Evolutionary conservation across 2,797 vertebrate species (phyloP).

Genomic region (Sus cebifrons): DNA sequence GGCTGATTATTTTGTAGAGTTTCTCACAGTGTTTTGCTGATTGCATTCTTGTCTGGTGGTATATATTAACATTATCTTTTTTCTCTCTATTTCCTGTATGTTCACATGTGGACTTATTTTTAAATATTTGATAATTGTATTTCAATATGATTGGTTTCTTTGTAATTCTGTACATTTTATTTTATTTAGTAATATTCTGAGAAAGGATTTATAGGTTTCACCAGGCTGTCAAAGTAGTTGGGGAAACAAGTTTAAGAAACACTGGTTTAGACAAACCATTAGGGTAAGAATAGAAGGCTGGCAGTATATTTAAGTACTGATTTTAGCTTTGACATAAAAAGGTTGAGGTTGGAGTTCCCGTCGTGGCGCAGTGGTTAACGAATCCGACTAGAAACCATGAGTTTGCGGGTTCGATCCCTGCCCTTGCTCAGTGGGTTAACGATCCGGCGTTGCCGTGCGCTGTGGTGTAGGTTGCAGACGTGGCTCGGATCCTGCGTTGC

Average conservation of each 20-base stretch:
- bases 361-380: too few species aligned
- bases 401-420: too few species aligned
- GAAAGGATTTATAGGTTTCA: slow-evolving; percentile 5
- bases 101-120: not conserved
- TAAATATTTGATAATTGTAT: slow-evolving; percentile 51
- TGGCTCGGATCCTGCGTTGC: too few species aligned
- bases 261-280: not conserved
- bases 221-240: not conserved
- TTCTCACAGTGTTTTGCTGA: slow-evolving; percentile 24
- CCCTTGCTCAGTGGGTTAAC: too few species aligned
- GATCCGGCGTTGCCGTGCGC: too few species aligned
- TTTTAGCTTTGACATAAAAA: slow-evolving; percentile 47
- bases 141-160: slow-evolving; percentile 18
- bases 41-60: not conserved
- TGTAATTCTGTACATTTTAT: slow-evolving; percentile 6
- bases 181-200: not conserved
- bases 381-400: too few species aligned
- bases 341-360: slow-evolving; percentile 27
- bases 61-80: not conserved
- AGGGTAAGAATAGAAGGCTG: slow-evolving; percentile 33
- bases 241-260: slow-evolving; percentile 1
- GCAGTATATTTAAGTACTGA: not conserved
- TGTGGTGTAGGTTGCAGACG: too few species aligned
- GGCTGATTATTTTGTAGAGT: not conserved
- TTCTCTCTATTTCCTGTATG: not conserved